Evolutionary conservation across 2,888 invertebrate genomes (phyloP).

Genomic region (Tipula confusa): DNA sequence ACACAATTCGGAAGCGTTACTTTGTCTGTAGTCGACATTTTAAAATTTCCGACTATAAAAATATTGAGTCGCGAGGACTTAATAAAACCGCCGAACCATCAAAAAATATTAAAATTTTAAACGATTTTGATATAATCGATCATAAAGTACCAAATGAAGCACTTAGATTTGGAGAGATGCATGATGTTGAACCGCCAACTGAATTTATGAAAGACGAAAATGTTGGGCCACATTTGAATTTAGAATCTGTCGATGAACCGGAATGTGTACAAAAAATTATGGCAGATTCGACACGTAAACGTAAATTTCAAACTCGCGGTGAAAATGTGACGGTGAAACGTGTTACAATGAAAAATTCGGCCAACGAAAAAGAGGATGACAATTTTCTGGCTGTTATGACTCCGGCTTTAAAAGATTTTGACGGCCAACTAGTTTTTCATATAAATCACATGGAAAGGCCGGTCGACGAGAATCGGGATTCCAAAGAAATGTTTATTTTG

Average conservation of each 20-base stretch:
- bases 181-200: background rate
- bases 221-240: background rate
- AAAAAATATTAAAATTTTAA: slow-evolving; percentile 38
- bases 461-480: background rate
- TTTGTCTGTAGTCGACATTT: slow-evolving; percentile 41
- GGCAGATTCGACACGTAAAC: background rate
- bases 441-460: background rate
- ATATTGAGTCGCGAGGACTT: slow-evolving; percentile 38
- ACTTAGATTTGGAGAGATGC: background rate
- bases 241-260: background rate
- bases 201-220: background rate
- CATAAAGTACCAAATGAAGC: background rate
- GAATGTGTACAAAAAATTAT: background rate
- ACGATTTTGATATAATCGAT: slow-evolving; percentile 26
- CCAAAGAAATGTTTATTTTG: background rate
- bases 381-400: background rate
- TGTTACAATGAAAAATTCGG: background rate
- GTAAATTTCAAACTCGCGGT: background rate
- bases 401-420: background rate
- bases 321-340: background rate
- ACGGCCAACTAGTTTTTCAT: background rate
- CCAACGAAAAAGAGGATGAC: background rate
- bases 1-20: slow-evolving; percentile 35
- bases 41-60: slow-evolving; percentile 39
- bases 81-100: slow-evolving; percentile 40